Percentiles rank a stretch among this genome's conserved stretches.
These are phyloP conservation scores for Drosophila lacicola DNA, from an alignment of 2,888 invertebrate genomes.

Conservation along the genomic window DNA sequence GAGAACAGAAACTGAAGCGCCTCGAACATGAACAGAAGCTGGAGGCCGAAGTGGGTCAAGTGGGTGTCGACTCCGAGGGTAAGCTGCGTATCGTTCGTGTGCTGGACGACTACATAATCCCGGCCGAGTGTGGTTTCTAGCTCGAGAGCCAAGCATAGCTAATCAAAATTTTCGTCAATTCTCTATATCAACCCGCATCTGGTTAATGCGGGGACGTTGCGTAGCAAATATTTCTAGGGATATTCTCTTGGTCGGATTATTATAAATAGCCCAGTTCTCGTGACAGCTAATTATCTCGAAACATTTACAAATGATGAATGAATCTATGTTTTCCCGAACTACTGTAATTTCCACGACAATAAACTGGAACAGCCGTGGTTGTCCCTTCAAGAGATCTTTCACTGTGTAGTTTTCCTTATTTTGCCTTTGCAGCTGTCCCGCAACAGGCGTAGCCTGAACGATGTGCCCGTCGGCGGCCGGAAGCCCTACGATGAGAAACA, in stretches of 20 bases:
- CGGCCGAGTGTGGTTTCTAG: conserved; percentile 57
- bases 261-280: too few species aligned
- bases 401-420: background rate
- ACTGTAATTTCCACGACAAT: too few species aligned
- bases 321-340: too few species aligned
- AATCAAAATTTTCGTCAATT: conserved; percentile 25
- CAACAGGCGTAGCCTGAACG: conserved; percentile 56
- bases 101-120: conserved; percentile 67
- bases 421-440: conserved; percentile 55
- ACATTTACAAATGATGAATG: too few species aligned
- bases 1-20: conserved; percentile 28
- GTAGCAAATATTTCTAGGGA: too few species aligned
- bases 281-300: too few species aligned
- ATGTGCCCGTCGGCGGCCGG: conserved; percentile 50
- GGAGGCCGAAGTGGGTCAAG: conserved; percentile 26
- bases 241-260: too few species aligned
- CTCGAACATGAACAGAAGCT: conserved; percentile 21
- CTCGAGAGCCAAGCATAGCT: too few species aligned
- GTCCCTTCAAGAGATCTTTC: background rate
- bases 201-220: too few species aligned
- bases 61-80: conserved; percentile 46
- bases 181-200: too few species aligned
- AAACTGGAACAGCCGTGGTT: too few species aligned
- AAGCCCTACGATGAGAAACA: conserved; percentile 57
- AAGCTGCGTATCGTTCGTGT: conserved; percentile 55